phyloP scores from a whole-genome alignment of 2,797 vertebrate species.

The Selene dorsalis region DNA sequence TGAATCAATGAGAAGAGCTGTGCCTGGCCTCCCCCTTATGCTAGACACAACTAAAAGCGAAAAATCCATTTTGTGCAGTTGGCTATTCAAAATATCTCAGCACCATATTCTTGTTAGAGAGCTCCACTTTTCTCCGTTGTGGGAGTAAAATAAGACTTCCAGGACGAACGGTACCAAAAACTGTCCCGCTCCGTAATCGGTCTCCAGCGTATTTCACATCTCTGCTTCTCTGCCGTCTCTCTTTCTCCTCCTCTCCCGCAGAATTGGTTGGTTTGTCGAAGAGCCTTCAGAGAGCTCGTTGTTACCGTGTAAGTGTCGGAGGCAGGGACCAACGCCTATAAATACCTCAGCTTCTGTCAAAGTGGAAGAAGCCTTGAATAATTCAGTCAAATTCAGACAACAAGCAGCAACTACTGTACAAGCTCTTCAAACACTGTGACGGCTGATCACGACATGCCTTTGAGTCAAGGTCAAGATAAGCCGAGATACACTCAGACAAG shows the following conservation, averaged over 20 bases:
- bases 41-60: conserved; percentile 39
- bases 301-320: conserved; percentile 63
- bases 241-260: conserved; percentile 37
- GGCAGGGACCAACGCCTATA: conserved; percentile 72
- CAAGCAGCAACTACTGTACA: conserved; percentile 54
- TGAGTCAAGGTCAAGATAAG: conserved; percentile 61
- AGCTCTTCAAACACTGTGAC: conserved; percentile 53
- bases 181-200: conserved; percentile 53
- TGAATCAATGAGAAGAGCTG: conserved; percentile 22
- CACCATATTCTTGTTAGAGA: conserved; percentile 15
- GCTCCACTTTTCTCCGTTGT: conserved; percentile 19
- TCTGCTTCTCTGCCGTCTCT: conserved; percentile 42
- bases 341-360: conserved; percentile 76
- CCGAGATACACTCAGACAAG: conserved; percentile 29
- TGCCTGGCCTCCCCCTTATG: conserved; percentile 32
- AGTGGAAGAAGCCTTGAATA: conserved; percentile 72
- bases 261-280: conserved; percentile 63
- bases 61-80: conserved; percentile 24
- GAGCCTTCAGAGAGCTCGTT: conserved; percentile 66
- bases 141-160: conserved; percentile 32
- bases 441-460: conserved; percentile 25
- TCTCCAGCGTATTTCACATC: conserved; percentile 55
- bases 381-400: conserved; percentile 73
- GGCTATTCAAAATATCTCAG: conserved; percentile 17
- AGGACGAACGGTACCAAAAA: conserved; percentile 22